Evolutionary conservation across 2,797 vertebrate species (phyloP), one percentile per base, ranked within the genome.

Genomic region (Myotis pilosus): DNA sequence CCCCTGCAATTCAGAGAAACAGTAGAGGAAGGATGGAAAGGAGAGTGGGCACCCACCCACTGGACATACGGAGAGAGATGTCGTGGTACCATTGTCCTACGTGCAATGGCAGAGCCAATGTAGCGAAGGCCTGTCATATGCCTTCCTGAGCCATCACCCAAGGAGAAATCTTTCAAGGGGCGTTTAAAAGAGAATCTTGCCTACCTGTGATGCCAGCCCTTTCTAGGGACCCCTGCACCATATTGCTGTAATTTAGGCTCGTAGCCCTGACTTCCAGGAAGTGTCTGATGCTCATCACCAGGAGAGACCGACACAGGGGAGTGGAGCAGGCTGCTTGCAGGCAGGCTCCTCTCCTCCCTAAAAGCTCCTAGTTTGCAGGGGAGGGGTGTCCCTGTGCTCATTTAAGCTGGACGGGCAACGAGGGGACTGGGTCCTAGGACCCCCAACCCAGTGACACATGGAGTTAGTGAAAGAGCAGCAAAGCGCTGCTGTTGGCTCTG

Each of bases 41-140:
- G 25, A 41, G 7, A 13, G 51, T 5, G 47, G 13, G 5, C 22
- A 8, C 44, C 51, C 33, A 6, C 5, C 38, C 36, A 0, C 7
- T 16, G 5, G 6, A 1, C 0, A 2, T 23, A 4, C 0, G 4
- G 20, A 1, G 62, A 4, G 41, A 44, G 17, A 0, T 7, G 13
- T 3, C 1, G 20, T 4, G 11, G 28, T 15, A 9, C 33, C 30
- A 11, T 2, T 3, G 75, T 25, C 51, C 64, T 25, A 1, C 0
- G 20, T 10, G 1, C 13, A 0, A 1, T 1, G 23, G 13, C 8
- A 2, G 12, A 8, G 3, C 12, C 6, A 0, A 4, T 1, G 1
- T 2, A 10, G 2, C 0, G 3, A 3, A n/a, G 36, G 0, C 36
- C 2, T 3, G 74, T 25, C 69, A 2, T 6, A 0, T 7, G 51